Conservation (phyloP, 2,888 invertebrate species). For the Macaria notata region DNA sequence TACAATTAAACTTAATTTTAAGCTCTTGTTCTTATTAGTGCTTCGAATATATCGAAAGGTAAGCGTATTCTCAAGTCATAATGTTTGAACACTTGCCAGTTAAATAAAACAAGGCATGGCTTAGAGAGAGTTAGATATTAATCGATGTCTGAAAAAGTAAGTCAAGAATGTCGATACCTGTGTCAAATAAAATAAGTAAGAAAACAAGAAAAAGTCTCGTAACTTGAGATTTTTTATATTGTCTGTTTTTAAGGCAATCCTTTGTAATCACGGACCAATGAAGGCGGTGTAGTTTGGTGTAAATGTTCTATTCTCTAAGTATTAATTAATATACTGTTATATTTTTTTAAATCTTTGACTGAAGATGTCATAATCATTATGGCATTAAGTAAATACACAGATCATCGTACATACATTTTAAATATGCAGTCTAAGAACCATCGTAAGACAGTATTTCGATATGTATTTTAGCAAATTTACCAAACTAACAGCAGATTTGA, state of each 20-base stretch:
- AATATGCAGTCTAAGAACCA: too few relatives aligned
- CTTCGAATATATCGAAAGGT: not conserved
- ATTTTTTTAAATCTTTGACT: constrained; percentile 12
- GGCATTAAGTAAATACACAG: too few relatives aligned
- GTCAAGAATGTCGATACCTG: not conserved
- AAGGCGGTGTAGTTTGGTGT: constrained; percentile 14
- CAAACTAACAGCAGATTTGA: too few relatives aligned
- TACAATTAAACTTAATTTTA: constrained; percentile 8
- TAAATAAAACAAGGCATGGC: constrained; percentile 1
- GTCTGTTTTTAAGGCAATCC: constrained; percentile 17
- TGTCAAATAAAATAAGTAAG: not conserved
- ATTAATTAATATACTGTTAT: not conserved
- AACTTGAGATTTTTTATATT: not conserved
- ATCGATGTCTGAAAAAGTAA: not conserved
- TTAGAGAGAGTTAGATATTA: constrained; percentile 3
- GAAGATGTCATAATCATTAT: constrained; percentile 9
- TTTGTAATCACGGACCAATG: not conserved
- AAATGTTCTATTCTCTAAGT: constrained; percentile 7
- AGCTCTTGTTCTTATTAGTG: not conserved
- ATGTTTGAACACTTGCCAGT: constrained; percentile 1
- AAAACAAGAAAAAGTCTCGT: not conserved
- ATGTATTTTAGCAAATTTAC: too few relatives aligned
- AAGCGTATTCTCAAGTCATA: not conserved
- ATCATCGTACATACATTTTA: too few relatives aligned
- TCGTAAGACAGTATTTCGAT: too few relatives aligned